Evolutionary conservation across 2,797 vertebrate species (phyloP), one percentile per base, ranked within the genome.

Genomic region (Enteromius anoplus): DNA sequence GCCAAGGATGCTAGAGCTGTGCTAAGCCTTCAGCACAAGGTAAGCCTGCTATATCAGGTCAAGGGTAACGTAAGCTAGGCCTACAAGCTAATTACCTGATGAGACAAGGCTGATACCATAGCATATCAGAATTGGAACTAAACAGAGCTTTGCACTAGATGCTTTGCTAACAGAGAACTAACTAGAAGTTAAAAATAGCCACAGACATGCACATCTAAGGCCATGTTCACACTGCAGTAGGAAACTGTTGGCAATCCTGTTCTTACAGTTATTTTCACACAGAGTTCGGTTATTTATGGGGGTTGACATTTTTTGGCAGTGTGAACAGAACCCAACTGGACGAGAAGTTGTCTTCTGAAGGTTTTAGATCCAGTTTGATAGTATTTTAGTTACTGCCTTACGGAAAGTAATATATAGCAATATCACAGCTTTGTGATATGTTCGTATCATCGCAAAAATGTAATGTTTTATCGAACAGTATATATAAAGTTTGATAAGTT

Each of bases 61-160:
- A 84, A 78, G 78, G 78, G 68, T 78, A 72, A 60, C 65, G 34
- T 64, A 71, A 78, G 75, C 66, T 51, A 71, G 75, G 66, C 29
- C 66, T 78, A 71, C 82, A 78, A 77, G 75, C 75, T 83, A 83
- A 83, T 83, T 83, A 71, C 82, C 75, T 64, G 66, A 83, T 71
- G 82, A 83, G 53, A 78, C 53, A 14, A 37, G 42, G n/a, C 42
- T 78, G 40, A 71, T 49, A 83, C 66, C 51, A 62, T 26, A 53
- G 32, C 7, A 0, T 77, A 37, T 76, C 17, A 75, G 49, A 73
- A 73, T 32, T 29, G 21, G 70, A 81, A 40, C 45, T 72, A 53
- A 34, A 37, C 60, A 8, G n/a, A 66, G 45, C 45, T 79, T 79
- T 77, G 40, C 11, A 2, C 40, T 72, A 23, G 53, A 81, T 34